A percentile compares a stretch with the other conserved stretches of the same genome.
These are phyloP conservation scores for Micrasema minimum DNA, from an alignment of 1,140 invertebrate species.

Conservation along the genomic window DNA sequence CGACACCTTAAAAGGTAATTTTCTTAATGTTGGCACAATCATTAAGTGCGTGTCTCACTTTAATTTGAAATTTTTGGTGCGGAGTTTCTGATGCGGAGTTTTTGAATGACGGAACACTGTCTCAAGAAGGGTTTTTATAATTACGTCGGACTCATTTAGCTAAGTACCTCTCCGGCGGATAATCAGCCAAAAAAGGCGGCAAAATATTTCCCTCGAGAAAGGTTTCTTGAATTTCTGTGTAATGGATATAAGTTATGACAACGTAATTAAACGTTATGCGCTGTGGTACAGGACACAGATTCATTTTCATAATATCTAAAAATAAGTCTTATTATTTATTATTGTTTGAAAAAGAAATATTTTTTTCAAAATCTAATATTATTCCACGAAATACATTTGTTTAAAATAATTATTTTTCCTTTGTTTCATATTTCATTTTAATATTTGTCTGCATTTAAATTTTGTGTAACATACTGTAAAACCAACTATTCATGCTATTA, in stretches of 20 bases:
- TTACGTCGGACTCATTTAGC: constrained; percentile 22
- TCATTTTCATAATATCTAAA: constrained; percentile 2
- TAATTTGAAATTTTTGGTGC: constrained; percentile 2
- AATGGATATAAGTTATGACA: constrained; percentile 41
- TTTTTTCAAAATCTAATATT: too few relatives aligned
- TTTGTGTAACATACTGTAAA: too few relatives aligned
- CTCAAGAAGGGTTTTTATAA: constrained; percentile 33
- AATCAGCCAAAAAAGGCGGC: constrained; percentile 26
- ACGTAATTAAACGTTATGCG: constrained; percentile 27
- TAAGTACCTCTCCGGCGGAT: constrained; percentile 27
- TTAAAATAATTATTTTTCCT: too few relatives aligned
- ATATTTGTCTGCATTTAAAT: too few relatives aligned
- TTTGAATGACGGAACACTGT: constrained; percentile 30
- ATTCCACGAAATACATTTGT: too few relatives aligned
- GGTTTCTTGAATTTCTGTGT: constrained; percentile 7
- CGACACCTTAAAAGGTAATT: constrained; percentile 7
- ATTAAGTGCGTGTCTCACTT: constrained; percentile 30
- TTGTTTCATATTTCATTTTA: too few relatives aligned
- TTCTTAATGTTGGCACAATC: constrained; percentile 3
- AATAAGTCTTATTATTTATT: neutral
- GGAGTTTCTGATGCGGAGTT: constrained; percentile 17
- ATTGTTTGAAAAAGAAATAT: too few relatives aligned
- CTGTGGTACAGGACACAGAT: constrained; percentile 20
- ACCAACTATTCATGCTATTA: too few relatives aligned
- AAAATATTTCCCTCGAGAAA: constrained; percentile 17